Base-by-base conservation (phyloP, 2,888 invertebrate genomes). In the Hypolimnas misippus region DNA sequence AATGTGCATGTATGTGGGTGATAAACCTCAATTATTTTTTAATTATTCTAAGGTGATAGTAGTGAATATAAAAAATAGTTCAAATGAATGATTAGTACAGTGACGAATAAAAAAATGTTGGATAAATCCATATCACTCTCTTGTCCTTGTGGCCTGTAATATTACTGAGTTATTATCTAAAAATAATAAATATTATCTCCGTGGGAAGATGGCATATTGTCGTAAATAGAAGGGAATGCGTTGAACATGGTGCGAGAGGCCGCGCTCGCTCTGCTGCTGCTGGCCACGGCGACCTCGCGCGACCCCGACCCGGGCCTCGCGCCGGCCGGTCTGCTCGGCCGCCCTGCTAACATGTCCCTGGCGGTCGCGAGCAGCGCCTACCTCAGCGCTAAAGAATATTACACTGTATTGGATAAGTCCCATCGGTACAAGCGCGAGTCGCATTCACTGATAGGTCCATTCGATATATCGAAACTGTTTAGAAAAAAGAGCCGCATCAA, bases 401-500 rank as follows among this genome's bases (percentile, higher is more conserved):
- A 57, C 33, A 53, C 59, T 38, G 38, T 56, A 8, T 25, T 53
- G 10, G 54, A 67, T 12, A 44, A 57, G 16, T 46, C 10, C 6
- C 50, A 54, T 17, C 66, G 78, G 7, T 57, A 65, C 57, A 78
- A 73, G 46, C 74, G 83, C 10, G 79, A 79, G n/a, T 70, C 83
- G 0, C 82, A 82, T 58, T 76, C 86, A 0, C 79, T 89, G 19
- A 87, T 89, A 31, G 82, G 83, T 0, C 79, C 89, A 1, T 88
- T 85, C 64, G 89, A 89, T 57, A 78, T 89, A 57, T 83, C 86
- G 0, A 84, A 81, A 56, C 76, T 86, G 69, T 83, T 84, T 46
- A 82, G 79, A 57, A 84, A 78, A 69, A 83, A 74, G 35, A 79
- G 77, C 25, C 75, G 75, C 21, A 70, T 56, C 40, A 77, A 73